Base-by-base conservation (phyloP, 2,888 invertebrate genomes). In the Cephalotes varians region DNA sequence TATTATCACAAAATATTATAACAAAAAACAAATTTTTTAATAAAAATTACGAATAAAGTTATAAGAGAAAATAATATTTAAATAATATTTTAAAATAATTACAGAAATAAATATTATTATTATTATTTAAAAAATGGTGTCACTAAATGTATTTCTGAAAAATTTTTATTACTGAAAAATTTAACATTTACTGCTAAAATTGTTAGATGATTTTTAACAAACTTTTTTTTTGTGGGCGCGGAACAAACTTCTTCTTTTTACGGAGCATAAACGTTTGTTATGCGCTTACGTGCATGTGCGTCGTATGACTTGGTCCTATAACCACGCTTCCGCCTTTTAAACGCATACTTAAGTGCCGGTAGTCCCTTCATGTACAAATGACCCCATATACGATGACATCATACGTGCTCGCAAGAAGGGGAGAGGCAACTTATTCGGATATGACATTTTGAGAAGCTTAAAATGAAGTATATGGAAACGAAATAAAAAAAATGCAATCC, bases 251-350 rank as follows among this genome's bases (percentile, higher is more conserved):
- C 9, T 37, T 64, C n/a, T 40, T 69, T 65, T 44, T 44, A 31
- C 81, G 12, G 18, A 34, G 0, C 21, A 31, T 54, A 15, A 21
- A 81, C 72, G 10, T 37, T 77, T 64, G 54, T 67, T 81, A 31
- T 81, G 31, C 21, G 15, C 49, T 21, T 44, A 72, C 25, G 64
- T 80, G 31, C 58, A 71, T 28, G 25, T 60, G 56, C 34, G 60
- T 34, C 28, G 31, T 72, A 54, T 54, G 56, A 77, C 34, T 80
- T 82, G 49, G 82, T 81, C 80, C 83, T 82, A 74, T 86, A 88
- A 90, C 85, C 76, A 80, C 64, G 76, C 83, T 90, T 89, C 89
- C 89, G 87, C 85, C 84, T 87, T 90, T 89, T 90, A 89, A 89
- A 81, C 80, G 81, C 82, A 73, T 74, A 83, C 85, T 84, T 90